Evolutionary conservation across 2,113 vertebrate species (phyloP), one percentile per base, ranked within the genome.

Genomic region (Oxygymnocypris stewartii): DNA sequence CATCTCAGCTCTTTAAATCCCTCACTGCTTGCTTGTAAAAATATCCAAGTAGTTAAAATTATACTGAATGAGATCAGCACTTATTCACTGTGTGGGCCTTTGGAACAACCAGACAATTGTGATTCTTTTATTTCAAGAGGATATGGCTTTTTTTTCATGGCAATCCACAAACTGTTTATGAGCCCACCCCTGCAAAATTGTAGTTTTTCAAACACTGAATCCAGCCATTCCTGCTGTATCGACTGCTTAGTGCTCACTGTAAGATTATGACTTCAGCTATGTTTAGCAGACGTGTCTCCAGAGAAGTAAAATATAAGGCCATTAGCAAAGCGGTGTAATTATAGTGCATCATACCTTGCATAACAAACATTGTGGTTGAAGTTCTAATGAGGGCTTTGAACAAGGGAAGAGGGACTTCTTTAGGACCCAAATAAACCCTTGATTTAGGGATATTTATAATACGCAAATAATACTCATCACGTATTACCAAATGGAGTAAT

Each of bases 241-340:
- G 82, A 59, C 69, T 74, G 51, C 82, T 84, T 73, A 73, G 67
- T 54, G 65, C 69, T 74, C 23, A 59, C 49, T 74, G 82, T 73
- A 74, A 84, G 82, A 74, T 84, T 84, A 75, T 74, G 69, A 74
- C 49, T 84, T 54, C 81, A 74, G 69, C 82, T 84, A 84, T 84
- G 82, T 74, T 84, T 84, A 73, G 65, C 63, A 74, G 47, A 71
- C 63, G 25, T 69, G 80, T 82, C 81, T 82, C 81, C 81, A 71
- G 81, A 82, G 63, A 71, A 40, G 82, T 84, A 75, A 84, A 84
- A 75, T 84, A 84, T 84, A 74, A 84, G 82, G 82, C 49, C 31
- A 84, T 84, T 84, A 84, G 82, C 49, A 84, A 75, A 84, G 49
- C 35, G 1, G 47, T 57, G 69, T 84, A 84, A 84, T 74, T 84